Evolutionary conservation across 1,140 invertebrate species (phyloP), one percentile per base, ranked within the genome.

Genomic region (Psix sp.): DNA sequence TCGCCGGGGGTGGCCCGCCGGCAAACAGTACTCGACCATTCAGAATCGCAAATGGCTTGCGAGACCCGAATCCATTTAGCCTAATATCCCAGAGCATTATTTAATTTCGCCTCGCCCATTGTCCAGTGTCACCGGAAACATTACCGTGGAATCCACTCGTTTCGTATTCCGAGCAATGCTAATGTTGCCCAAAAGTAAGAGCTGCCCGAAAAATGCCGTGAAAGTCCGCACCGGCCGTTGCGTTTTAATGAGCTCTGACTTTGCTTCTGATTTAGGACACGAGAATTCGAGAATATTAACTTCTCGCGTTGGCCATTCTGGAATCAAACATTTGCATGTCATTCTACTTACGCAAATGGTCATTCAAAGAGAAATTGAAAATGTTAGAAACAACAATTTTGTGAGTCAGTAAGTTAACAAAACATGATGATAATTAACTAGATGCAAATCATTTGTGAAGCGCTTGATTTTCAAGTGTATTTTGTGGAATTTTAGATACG

Each of bases 1-100:
- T 11, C 2, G 33, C 20, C 33, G 9, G 49, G 36, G 45, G 20
- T 59, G 45, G 75, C n/a, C n/a, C n/a, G n/a, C n/a, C 36, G 45
- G 57, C 66, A 79, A 76, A 76, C 80, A 54, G 20, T 76, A 74
- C 75, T 83, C 78, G 80, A 79, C 77, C 81, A 80, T 83, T 83
- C 77, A 80, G 78, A 45, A 67, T 76, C 80, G 77, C 77, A 83
- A 84, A 83, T 81, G 83, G 80, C 71, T 48, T 59, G 63, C 74
- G 66, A 79, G 74, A 76, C 46, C 68, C 71, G 62, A 80, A 77
- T 78, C 74, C 74, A 81, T 80, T 79, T 77, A 77, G 51, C 52
- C 66, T 77, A 78, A 79, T 77, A 75, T 74, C 54, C 31, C 66
- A 10, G 24, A 59, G 33, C 52, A 70, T 77, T 77, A 76, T 77